Evolutionary conservation across 2,113 vertebrate species (phyloP).

Genomic region (Oreochromis tanganicae): DNA sequence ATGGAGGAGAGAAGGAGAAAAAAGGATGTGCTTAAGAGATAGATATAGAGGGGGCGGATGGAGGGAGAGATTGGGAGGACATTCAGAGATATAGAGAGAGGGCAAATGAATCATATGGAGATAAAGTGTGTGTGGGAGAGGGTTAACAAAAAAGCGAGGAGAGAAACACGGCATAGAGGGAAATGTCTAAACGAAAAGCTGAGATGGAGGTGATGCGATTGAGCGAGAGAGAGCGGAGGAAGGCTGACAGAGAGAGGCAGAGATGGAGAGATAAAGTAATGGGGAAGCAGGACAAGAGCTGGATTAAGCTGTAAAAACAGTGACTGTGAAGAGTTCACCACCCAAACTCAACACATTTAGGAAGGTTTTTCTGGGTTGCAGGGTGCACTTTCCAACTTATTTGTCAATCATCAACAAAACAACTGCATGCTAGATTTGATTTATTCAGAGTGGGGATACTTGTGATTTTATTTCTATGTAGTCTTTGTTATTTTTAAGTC

Average conservation of each 20-base stretch:
- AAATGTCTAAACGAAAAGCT: slow-evolving; percentile 35
- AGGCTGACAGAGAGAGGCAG: slow-evolving; percentile 21
- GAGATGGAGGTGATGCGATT: slow-evolving; percentile 16
- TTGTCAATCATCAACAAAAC: neutral
- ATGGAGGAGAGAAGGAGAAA: slow-evolving; percentile 54
- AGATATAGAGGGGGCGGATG: slow-evolving; percentile 27
- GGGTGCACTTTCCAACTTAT: neutral
- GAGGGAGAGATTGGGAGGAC: slow-evolving; percentile 44
- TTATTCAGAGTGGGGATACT: neutral
- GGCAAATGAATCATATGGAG: slow-evolving; percentile 45
- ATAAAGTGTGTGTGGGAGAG: slow-evolving; percentile 49
- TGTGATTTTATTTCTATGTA: neutral
- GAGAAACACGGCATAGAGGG: slow-evolving; percentile 6
- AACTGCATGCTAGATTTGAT: neutral
- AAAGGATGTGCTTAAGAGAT: slow-evolving; percentile 55
- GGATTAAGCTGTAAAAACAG: slow-evolving; percentile 63
- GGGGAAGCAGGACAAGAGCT: slow-evolving; percentile 56
- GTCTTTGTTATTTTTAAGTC: neutral
- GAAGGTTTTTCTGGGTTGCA: neutral
- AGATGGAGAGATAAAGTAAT: slow-evolving; percentile 53
- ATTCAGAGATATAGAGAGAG: slow-evolving; percentile 25
- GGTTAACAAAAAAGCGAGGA: slow-evolving; percentile 48
- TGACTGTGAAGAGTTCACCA: slow-evolving; percentile 27
- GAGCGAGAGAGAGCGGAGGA: slow-evolving; percentile 5
- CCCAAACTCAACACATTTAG: neutral